A percentile compares a stretch with the other conserved stretches of the same genome.
Conservation (phyloP, 2,888 invertebrate species). For the Ptilodon capucinus region DNA sequence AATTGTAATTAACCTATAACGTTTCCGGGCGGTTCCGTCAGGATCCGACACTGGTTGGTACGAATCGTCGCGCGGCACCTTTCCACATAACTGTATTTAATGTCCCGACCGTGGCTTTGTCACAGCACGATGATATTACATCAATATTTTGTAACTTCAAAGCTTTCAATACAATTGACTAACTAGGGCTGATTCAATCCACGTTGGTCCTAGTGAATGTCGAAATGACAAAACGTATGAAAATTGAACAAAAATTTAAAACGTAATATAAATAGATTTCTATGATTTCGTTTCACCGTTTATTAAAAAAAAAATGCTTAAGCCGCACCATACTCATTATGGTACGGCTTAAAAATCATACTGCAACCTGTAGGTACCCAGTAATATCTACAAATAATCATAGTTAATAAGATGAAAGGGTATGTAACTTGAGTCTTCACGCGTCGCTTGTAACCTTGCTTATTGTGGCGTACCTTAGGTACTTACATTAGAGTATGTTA, state of each 20-base stretch:
- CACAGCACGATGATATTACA: slow-evolving; percentile 9
- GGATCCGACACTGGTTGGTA: slow-evolving; percentile 48
- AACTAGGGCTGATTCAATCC: too few relatives aligned
- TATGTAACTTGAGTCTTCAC: slow-evolving; percentile 54
- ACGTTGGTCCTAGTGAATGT: too few relatives aligned
- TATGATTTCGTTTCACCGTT: too few relatives aligned
- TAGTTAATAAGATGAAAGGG: slow-evolving; percentile 20
- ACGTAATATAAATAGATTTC: too few relatives aligned
- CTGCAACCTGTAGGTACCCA: neutral
- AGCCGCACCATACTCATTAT: too few relatives aligned
- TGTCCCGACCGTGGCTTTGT: slow-evolving; percentile 31
- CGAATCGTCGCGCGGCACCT: slow-evolving; percentile 39
- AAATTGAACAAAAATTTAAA: too few relatives aligned
- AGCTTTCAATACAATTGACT: too few relatives aligned
- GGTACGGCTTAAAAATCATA: too few relatives aligned
- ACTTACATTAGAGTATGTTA: slow-evolving; percentile 3
- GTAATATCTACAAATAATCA: neutral
- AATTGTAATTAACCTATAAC: slow-evolving; percentile 11
- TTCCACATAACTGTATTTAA: slow-evolving; percentile 23
- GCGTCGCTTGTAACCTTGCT: slow-evolving; percentile 50
- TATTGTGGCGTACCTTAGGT: slow-evolving; percentile 15
- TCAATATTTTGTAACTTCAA: neutral
- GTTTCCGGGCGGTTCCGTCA: slow-evolving; percentile 25
- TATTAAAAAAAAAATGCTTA: too few relatives aligned
- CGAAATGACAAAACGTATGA: too few relatives aligned